Percentiles rank a stretch among this genome's conserved stretches.
phyloP scores from a whole-genome alignment of 2,113 vertebrate genomes.

The Brachyhypopomus gauderio region DNA sequence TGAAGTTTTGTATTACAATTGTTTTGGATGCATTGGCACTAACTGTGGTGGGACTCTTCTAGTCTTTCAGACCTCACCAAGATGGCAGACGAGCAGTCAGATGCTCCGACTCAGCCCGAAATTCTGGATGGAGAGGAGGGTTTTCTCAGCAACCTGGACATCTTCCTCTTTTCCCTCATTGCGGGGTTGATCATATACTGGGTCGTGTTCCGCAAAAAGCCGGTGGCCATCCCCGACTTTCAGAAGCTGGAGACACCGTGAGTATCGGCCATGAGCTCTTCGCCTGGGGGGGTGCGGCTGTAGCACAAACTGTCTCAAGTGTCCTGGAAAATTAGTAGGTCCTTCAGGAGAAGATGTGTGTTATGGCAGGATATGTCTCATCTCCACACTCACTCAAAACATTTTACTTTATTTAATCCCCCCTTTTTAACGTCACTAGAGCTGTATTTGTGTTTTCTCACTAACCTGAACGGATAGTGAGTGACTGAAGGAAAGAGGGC shows the following conservation, averaged over 20 bases:
- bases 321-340: no score
- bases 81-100: conserved; percentile 71
- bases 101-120: conserved; percentile 57
- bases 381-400: no score
- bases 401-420: no score
- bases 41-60: not conserved
- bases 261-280: conserved; percentile 58
- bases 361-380: no score
- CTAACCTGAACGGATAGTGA: no score
- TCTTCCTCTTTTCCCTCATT: conserved; percentile 89
- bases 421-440: no score
- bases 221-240: conserved; percentile 87
- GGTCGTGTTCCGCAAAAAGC: conserved; percentile 90
- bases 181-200: conserved; percentile 85
- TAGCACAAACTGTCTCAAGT: no score
- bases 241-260: conserved; percentile 80
- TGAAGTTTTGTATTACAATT: not conserved
- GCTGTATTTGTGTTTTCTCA: no score
- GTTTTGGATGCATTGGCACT: not conserved
- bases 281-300: not conserved
- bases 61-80: conserved; percentile 25
- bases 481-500: no score
- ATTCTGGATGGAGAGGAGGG: conserved; percentile 72
- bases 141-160: conserved; percentile 82
- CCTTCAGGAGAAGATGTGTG: no score